A percentile compares a stretch with the other conserved stretches of the same genome.
Conservation (phyloP, 2,888 invertebrate species). For the Oxyteleia sp. region DNA sequence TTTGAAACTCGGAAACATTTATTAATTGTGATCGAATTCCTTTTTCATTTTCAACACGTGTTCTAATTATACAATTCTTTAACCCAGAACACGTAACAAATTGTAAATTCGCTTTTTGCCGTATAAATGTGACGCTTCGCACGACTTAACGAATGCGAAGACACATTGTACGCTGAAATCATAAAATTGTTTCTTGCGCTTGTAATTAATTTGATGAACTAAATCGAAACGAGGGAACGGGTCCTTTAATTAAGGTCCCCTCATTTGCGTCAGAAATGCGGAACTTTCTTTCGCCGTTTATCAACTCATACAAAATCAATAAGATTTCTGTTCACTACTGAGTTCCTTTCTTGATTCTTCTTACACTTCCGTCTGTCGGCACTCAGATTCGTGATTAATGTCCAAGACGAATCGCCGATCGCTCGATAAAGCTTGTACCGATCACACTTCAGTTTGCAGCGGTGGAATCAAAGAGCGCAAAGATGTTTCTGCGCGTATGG, state of each 20-base stretch:
- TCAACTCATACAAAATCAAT: conserved; percentile 79
- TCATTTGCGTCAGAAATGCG: conserved; percentile 50
- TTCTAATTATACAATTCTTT: conserved; percentile 32
- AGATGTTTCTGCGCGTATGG: conserved; percentile 18
- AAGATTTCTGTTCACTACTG: conserved; percentile 67
- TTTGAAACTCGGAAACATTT: not conserved
- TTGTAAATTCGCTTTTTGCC: conserved; percentile 29
- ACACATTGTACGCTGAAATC: conserved; percentile 22
- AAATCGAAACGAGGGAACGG: conserved; percentile 14
- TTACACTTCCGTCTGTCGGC: conserved; percentile 58
- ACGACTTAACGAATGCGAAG: conserved; percentile 20
- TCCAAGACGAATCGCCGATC: conserved; percentile 76
- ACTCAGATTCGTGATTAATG: conserved; percentile 58
- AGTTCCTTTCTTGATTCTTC: conserved; percentile 38
- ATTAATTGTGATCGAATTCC: conserved; percentile 9
- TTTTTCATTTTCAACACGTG: conserved; percentile 26
- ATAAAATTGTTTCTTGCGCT: conserved; percentile 25
- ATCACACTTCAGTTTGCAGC: conserved; percentile 75
- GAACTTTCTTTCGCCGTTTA: conserved; percentile 70
- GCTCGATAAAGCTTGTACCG: conserved; percentile 75
- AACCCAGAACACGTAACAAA: conserved; percentile 15
- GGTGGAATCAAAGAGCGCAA: conserved; percentile 74
- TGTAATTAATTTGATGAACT: conserved; percentile 37
- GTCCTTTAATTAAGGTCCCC: conserved; percentile 50
- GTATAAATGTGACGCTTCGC: conserved; percentile 25